These are phyloP conservation scores for Oxyteleia sp. DNA, from an alignment of 2,888 invertebrate genomes.

Conservation along the genomic window DNA sequence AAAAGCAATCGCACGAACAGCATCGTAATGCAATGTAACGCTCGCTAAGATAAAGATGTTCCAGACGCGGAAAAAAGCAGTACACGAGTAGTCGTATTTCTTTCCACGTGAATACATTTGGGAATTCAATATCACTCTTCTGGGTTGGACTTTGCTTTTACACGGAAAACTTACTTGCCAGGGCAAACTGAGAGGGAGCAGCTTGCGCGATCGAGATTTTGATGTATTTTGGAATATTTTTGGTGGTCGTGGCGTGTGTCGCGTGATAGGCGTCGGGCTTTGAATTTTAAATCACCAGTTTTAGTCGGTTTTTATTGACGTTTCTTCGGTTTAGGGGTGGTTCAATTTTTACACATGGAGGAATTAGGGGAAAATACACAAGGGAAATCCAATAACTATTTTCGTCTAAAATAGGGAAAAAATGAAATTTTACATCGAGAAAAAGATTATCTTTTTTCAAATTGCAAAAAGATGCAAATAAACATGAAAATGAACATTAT, in stretches of 20 bases:
- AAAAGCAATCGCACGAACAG: constrained; percentile 67
- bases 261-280: not conserved
- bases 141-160: constrained; percentile 59
- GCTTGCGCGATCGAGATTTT: constrained; percentile 39
- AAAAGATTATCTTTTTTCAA: too few species aligned
- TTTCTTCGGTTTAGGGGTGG: too few species aligned
- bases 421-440: too few species aligned
- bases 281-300: constrained; percentile 30
- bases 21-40: constrained; percentile 65
- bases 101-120: constrained; percentile 70
- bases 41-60: constrained; percentile 64
- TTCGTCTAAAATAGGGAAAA: too few species aligned
- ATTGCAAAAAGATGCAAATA: too few species aligned
- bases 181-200: constrained; percentile 6
- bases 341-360: too few species aligned
- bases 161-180: constrained; percentile 50
- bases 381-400: too few species aligned
- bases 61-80: constrained; percentile 51
- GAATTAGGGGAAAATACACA: too few species aligned
- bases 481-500: too few species aligned
- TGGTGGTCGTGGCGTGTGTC: constrained; percentile 21
- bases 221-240: constrained; percentile 53
- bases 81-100: constrained; percentile 70
- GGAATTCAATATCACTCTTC: constrained; percentile 74
- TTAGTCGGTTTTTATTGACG: not conserved